Base-by-base conservation (phyloP, 2,113 vertebrate species). In the Coracopsis vasa region DNA sequence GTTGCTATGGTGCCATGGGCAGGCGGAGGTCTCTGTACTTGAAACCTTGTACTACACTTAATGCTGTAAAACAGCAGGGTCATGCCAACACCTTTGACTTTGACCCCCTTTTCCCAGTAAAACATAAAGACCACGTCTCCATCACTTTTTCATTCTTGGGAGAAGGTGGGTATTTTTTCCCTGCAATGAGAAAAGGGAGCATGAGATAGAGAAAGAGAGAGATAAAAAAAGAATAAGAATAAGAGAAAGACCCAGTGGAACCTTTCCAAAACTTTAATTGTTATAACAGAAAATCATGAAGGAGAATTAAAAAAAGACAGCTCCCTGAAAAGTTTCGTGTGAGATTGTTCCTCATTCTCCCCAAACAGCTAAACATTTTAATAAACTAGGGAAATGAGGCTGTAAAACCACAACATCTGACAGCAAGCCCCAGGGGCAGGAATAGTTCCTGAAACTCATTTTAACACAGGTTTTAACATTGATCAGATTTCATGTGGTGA, bases 401-500 rank as follows among this genome's bases (percentile, higher is more conserved):
- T 81, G 88, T 94, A 93, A 96, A 94, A 88, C 48, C 88, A 72
- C 78, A 89, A 75, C 86, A 96, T 96, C 94, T 95, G 93, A 96
- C 93, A 94, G 90, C 87, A 82, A 93, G 84, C 87, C 92, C 71
- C 86, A 92, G 37, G 44, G 95, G 88, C 56, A 96, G 65, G 77
- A 95, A 92, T 54, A 71, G 69, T 94, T 94, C 70, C 90, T 81
- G 92, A 94, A 93, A 94, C 94, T 97, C 93, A 96, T 96, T 96
- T 97, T 95, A 96, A 95, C 88, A 91, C 91, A 45, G 53, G 77
- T 91, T 96, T 96, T 94, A 94, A 85, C 25, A 3, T 33, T 91
- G 95, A 96, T 92, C 95, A 96, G 91, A 94, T 90, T 96, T 95
- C 96, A 96, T 90, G 96, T 82, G 84, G 94, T 85, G 77, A 91